Evolutionary conservation across 2,888 invertebrate species (phyloP).

Genomic region (Papilio gigon): DNA sequence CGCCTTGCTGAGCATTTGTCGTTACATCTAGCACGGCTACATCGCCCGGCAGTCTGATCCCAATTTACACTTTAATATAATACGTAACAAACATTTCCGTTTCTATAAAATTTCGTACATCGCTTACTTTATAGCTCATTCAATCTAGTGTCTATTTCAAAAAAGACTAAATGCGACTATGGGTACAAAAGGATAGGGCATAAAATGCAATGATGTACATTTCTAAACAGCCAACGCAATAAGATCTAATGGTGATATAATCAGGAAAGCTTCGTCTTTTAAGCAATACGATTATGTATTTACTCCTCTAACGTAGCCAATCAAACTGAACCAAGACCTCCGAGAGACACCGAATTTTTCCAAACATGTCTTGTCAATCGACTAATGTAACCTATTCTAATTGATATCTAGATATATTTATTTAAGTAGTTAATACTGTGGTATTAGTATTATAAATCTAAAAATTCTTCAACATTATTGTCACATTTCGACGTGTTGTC

Average conservation of each 20-base stretch:
- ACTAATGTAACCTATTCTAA: background rate
- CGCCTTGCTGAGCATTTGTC: slow-evolving; percentile 26
- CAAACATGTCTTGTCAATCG: background rate
- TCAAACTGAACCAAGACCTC: background rate
- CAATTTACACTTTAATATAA: slow-evolving; percentile 12
- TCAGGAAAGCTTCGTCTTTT: background rate
- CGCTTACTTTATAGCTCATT: background rate
- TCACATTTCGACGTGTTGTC: background rate
- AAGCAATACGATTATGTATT: background rate
- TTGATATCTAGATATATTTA: background rate
- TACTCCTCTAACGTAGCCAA: background rate
- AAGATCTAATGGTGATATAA: background rate
- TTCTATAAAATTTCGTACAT: background rate
- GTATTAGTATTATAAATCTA: background rate
- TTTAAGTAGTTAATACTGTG: background rate
- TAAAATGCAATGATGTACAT: no score
- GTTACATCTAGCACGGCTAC: slow-evolving; percentile 18
- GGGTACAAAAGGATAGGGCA: no score
- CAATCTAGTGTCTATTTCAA: no score
- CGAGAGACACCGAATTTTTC: background rate
- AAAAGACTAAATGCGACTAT: no score
- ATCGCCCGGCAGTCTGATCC: slow-evolving; percentile 2
- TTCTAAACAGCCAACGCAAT: background rate
- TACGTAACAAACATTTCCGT: background rate
- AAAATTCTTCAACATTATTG: slow-evolving; percentile 8